These are phyloP conservation scores for Bombus haemorrhoidalis DNA, from an alignment of 1,140 invertebrate species.

Conservation along the genomic window DNA sequence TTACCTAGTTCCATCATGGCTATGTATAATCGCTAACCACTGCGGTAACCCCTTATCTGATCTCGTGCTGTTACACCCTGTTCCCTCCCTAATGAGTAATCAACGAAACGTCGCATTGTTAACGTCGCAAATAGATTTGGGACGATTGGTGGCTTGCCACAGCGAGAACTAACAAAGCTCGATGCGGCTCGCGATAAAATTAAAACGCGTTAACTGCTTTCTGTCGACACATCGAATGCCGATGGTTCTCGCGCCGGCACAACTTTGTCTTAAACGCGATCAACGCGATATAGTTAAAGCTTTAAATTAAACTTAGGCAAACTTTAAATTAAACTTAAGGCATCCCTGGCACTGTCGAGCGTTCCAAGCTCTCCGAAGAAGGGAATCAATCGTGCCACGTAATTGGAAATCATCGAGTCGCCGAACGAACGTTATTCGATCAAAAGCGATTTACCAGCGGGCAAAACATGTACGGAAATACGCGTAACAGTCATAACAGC, in stretches of 20 bases:
- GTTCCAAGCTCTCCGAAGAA: neutral
- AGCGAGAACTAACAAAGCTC: too few relatives aligned
- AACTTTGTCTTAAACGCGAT: neutral
- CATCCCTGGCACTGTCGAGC: neutral
- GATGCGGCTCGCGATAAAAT: neutral
- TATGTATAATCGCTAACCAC: slow-evolving; percentile 30
- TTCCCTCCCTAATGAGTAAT: slow-evolving; percentile 13
- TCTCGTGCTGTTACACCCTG: neutral
- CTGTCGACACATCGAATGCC: too few relatives aligned
- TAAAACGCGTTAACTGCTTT: neutral
- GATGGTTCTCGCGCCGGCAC: neutral
- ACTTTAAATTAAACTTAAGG: slow-evolving; percentile 38
- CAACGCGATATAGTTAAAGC: neutral
- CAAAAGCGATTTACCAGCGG: neutral
- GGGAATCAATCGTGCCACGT: slow-evolving; percentile 1
- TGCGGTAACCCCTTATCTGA: slow-evolving; percentile 36
- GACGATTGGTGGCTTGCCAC: neutral
- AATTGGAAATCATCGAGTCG: slow-evolving; percentile 22
- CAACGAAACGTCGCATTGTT: slow-evolving; percentile 11
- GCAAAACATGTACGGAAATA: too few relatives aligned
- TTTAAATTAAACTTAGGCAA: neutral
- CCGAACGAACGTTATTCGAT: neutral
- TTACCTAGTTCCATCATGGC: slow-evolving; percentile 12
- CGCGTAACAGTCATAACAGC: too few relatives aligned
- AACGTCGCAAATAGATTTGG: slow-evolving; percentile 10